Conservation (phyloP, 2,888 invertebrate genomes). For the Mamestra brassicae region DNA sequence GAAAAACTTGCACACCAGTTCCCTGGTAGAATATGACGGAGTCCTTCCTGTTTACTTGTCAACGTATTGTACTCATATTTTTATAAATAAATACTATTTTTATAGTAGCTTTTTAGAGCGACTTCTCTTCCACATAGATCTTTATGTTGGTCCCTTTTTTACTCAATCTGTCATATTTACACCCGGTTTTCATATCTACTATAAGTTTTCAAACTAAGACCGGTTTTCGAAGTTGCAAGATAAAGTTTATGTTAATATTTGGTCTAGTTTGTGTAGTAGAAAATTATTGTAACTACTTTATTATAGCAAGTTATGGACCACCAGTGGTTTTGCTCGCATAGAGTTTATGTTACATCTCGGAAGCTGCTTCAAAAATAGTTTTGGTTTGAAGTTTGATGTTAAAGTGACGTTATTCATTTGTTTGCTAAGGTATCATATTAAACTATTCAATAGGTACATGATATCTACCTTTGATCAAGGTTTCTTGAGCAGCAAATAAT, state of each 20-base stretch:
- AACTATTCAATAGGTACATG: background rate
- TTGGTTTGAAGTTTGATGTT: background rate
- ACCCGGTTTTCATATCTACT: slow-evolving; percentile 48
- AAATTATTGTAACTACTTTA: slow-evolving; percentile 39
- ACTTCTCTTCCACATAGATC: background rate
- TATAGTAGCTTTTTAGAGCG: background rate
- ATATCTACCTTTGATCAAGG: background rate
- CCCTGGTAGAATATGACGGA: too few relatives aligned
- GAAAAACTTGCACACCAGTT: too few relatives aligned
- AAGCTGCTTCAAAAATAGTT: background rate
- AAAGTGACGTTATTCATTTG: background rate
- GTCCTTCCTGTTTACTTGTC: too few relatives aligned
- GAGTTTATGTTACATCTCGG: background rate
- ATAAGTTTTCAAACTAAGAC: slow-evolving; percentile 57
- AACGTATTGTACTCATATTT: too few relatives aligned
- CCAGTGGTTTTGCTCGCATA: background rate
- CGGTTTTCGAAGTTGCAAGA: slow-evolving; percentile 29
- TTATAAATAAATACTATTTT: too few relatives aligned
- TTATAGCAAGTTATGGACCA: background rate
- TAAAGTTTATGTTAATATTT: slow-evolving; percentile 40
- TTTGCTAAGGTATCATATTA: background rate
- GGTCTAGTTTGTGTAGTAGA: slow-evolving; percentile 29
- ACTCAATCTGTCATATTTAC: background rate
- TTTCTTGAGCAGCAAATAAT: background rate
- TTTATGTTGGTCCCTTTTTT: background rate